Conservation (phyloP, 2,888 invertebrate species). For the Meiosimyza platycephala region DNA sequence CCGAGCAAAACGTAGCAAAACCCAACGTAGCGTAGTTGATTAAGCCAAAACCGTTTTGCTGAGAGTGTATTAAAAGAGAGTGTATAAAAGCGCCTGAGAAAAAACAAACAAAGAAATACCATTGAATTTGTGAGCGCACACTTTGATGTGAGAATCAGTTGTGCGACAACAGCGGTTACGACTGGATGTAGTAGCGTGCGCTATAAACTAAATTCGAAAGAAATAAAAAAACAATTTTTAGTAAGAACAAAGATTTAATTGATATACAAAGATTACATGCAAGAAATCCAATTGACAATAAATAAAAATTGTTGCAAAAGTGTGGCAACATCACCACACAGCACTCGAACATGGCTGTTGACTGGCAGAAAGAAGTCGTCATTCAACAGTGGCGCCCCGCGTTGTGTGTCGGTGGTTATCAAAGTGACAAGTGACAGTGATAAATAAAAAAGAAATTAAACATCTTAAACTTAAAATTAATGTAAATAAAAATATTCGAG, state of each 20-base stretch:
- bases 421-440: constrained; percentile 31
- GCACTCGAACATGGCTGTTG: constrained; percentile 48
- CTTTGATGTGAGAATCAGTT: constrained; percentile 65
- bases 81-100: no score
- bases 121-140: constrained; percentile 21
- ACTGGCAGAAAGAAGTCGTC: constrained; percentile 39
- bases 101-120: constrained; percentile 8
- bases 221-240: constrained; percentile 9
- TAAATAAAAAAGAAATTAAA: neutral
- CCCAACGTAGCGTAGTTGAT: constrained; percentile 20
- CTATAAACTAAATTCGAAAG: no score
- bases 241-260: neutral
- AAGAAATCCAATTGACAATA: constrained; percentile 14
- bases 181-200: constrained; percentile 67
- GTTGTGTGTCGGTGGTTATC: constrained; percentile 38
- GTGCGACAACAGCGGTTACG: constrained; percentile 74
- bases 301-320: neutral
- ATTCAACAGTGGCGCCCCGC: constrained; percentile 44
- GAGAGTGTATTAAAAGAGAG: no score
- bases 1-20: neutral
- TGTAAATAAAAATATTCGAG: no score
- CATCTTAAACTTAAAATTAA: neutral
- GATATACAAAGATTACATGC: neutral
- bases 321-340: constrained; percentile 22
- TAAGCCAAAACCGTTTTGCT: neutral